A percentile compares a stretch with the other conserved stretches of the same genome.
Evolutionary conservation across 2,113 vertebrate species (phyloP).

Genomic region (Lanius ludovicianus): DNA sequence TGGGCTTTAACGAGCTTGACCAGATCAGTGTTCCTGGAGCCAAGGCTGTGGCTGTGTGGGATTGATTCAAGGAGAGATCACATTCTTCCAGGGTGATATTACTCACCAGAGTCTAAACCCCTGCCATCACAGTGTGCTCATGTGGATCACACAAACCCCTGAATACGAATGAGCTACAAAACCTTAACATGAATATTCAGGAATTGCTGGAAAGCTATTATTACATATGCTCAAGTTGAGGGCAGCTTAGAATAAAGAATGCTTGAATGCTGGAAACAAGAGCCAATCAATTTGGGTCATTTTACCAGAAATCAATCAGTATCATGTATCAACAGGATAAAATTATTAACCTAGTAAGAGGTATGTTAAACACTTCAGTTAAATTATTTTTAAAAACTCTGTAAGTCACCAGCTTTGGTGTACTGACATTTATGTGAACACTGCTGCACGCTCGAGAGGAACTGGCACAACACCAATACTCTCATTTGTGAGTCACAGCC

Average conservation of each 20-base stretch:
- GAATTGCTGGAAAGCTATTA: constrained; percentile 32
- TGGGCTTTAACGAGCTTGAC: constrained; percentile 50
- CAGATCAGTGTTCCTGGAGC: neutral
- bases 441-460: neutral
- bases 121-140: neutral
- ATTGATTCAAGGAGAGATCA: constrained; percentile 19
- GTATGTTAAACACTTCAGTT: neutral
- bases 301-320: neutral
- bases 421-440: constrained; percentile 17
- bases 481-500: constrained; percentile 52
- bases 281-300: neutral
- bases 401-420: neutral
- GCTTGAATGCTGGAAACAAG: neutral
- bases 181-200: constrained; percentile 45
- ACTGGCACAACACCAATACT: neutral
- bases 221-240: neutral
- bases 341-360: constrained; percentile 1
- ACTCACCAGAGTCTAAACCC: constrained; percentile 2
- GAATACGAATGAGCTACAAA: constrained; percentile 33
- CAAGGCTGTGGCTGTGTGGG: constrained; percentile 7
- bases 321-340: neutral
- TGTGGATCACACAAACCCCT: neutral
- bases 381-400: neutral
- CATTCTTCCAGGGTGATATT: constrained; percentile 48
- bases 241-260: neutral